phyloP scores from a whole-genome alignment of 1,140 invertebrate species.

The Sycobia sp. region DNA sequence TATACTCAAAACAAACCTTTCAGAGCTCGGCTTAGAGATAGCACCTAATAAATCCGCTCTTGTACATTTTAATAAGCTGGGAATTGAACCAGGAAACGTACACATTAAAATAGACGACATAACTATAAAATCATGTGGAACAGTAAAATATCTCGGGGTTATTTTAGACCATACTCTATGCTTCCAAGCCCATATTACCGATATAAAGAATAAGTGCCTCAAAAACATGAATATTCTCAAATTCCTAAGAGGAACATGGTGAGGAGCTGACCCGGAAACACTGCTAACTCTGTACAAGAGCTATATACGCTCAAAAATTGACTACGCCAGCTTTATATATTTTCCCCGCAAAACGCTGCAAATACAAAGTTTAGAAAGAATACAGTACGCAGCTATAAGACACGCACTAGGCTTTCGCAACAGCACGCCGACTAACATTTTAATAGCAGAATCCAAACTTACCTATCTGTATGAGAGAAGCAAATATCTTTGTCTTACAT shows the following conservation, averaged over 20 bases:
- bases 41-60: neutral
- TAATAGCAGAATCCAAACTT: constrained; percentile 28
- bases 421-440: constrained; percentile 29
- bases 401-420: constrained; percentile 25
- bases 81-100: neutral
- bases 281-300: constrained; percentile 21
- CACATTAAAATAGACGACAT: neutral
- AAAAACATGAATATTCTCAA: too few species aligned
- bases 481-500: neutral
- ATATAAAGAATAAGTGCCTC: too few species aligned
- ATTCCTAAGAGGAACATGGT: constrained; percentile 22
- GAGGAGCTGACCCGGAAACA: constrained; percentile 18
- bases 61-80: constrained; percentile 11
- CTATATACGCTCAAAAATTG: constrained; percentile 20
- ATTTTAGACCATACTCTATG: constrained; percentile 31
- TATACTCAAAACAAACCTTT: too few species aligned
- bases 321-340: constrained; percentile 24
- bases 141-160: constrained; percentile 20
- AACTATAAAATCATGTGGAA: constrained; percentile 6
- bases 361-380: constrained; percentile 1
- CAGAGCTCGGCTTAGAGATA: neutral
- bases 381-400: constrained; percentile 27
- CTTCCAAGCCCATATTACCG: neutral
- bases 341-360: neutral
- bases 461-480: neutral